A percentile compares a stretch with the other conserved stretches of the same genome.
Evolutionary conservation across 2,113 vertebrate species (phyloP).

Genomic region (Fulica atra): DNA sequence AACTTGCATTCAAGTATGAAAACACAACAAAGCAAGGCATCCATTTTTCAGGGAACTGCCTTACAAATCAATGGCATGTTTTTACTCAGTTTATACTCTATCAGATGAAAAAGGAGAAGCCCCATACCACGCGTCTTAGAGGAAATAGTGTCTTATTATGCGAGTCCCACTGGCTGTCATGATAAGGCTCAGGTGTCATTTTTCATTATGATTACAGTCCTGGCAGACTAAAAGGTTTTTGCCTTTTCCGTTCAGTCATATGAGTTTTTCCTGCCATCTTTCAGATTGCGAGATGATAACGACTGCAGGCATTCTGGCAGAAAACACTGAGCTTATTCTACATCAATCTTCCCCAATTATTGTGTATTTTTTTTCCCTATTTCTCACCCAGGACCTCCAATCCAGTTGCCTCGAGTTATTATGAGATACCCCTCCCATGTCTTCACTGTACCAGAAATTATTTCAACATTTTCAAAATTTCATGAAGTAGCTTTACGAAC

Average conservation of each 20-base stretch:
- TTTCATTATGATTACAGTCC: background rate
- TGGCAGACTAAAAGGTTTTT: background rate
- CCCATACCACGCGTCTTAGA: background rate
- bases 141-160: background rate
- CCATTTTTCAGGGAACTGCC: background rate
- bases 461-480: background rate
- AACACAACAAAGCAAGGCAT: background rate
- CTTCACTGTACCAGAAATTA: background rate
- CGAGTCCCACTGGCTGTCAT: background rate
- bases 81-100: background rate
- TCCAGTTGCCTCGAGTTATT: background rate
- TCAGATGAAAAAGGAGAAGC: conserved; percentile 13
- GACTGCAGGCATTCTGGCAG: background rate
- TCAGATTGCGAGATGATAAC: background rate
- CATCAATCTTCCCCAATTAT: background rate
- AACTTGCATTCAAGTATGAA: background rate
- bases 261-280: background rate
- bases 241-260: background rate
- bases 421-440: background rate
- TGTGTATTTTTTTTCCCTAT: background rate
- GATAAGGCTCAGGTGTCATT: background rate
- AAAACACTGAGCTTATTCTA: background rate
- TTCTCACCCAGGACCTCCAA: background rate
- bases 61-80: background rate
- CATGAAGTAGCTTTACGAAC: background rate